Base-by-base conservation (phyloP, 2,888 invertebrate genomes). In the Drosophila buzzatii region DNA sequence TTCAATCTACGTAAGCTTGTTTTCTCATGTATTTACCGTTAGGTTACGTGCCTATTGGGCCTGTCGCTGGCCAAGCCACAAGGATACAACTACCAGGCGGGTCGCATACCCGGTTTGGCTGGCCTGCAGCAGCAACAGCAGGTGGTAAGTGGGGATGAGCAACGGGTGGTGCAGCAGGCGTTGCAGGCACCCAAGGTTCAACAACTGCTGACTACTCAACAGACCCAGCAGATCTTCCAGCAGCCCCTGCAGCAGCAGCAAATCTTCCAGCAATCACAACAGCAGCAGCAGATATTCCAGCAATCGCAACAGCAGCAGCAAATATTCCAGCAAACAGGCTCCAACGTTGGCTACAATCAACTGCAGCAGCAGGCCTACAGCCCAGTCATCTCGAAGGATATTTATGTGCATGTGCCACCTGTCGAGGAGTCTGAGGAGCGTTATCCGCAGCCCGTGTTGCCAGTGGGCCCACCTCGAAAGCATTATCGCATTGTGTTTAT, bases 401-500 rank as follows among this genome's bases (percentile, higher is more conserved):
- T 93, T 41, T 93, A 92, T 68, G 91, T 93, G 16, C 93, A 93
- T 76, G 90, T 91, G n/a, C 92, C 93, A 1, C 93, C 93, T 72
- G 59, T 86, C 8, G 92, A 93, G 45, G 93, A 93, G 23, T 76
- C 74, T 0, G 92, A 92, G 49, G 90, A 91, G 58, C 78, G 73
- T 9, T 83, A 76, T 27, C 76, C 73, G 4, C 85, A 85, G 51
- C 84, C 83, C 3, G 71, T 66, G 3, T 53, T 82, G 42, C 89
- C 90, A 1, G 58, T 80, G n/a, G 75, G 81, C 2, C 91, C 92
- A 4, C 91, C 92, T 56, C 91, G 92, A 39, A 93, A 93, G 60
- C 91, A 92, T 59, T 93, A 93, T 73, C 92, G 93, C 69, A 92
- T 93, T 49, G 92, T 93, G 9, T 93, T 93, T 70, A 93, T 93